These are phyloP conservation scores for Peromyscus aztecus DNA, from an alignment of 2,797 vertebrate species.

Conservation along the genomic window DNA sequence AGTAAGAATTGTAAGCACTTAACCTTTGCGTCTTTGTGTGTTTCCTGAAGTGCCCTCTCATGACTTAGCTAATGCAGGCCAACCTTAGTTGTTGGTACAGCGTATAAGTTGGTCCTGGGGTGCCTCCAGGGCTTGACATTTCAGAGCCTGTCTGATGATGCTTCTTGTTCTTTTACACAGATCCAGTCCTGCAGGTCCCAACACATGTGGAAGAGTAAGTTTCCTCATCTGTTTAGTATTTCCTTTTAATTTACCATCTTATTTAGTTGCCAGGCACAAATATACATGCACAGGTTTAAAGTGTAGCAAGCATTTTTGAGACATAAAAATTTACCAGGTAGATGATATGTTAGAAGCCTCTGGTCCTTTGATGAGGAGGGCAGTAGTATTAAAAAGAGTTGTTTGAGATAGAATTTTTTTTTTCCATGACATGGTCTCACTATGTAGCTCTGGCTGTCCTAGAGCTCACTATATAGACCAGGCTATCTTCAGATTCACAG, in stretches of 20 bases:
- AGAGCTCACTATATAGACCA: not conserved
- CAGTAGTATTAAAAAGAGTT: conserved; percentile 9
- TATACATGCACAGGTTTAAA: not conserved
- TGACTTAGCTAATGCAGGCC: not conserved
- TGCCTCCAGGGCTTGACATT: not conserved
- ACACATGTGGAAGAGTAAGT: conserved; percentile 98
- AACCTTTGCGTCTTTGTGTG: not conserved
- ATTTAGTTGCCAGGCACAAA: not conserved
- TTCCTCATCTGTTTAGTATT: conserved; percentile 52
- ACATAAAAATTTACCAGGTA: not conserved
- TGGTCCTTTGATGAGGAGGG: not conserved
- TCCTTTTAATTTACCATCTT: not conserved
- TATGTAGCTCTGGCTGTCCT: not conserved
- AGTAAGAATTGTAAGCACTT: not conserved
- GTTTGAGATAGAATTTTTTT: not conserved
- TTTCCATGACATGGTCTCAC: not conserved
- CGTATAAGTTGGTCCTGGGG: not conserved
- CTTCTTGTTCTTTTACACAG: conserved; percentile 88
- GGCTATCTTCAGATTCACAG: not conserved
- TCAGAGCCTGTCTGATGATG: conserved; percentile 3
- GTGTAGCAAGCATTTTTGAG: not conserved
- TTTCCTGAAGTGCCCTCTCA: not conserved
- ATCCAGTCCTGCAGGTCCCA: conserved; percentile 99
- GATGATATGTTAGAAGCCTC: not conserved
- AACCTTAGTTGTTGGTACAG: not conserved